These are phyloP conservation scores for Drosophila athabasca DNA, from an alignment of 1,140 invertebrate genomes.

Conservation along the genomic window DNA sequence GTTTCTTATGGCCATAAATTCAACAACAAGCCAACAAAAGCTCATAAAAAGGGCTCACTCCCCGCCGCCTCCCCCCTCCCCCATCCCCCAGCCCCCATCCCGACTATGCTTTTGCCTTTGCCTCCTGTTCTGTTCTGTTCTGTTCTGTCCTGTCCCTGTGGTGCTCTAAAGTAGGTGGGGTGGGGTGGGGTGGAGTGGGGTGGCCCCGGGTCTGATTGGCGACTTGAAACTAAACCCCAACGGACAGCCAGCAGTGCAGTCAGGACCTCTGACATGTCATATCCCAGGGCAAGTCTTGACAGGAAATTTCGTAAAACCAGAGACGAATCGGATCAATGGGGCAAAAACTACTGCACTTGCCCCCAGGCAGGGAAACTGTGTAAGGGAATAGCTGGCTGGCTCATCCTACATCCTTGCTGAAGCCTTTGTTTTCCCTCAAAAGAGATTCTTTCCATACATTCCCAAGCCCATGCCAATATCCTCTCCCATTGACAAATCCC, in stretches of 20 bases:
- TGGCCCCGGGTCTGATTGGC: constrained; percentile 33
- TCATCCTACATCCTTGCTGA: too few relatives aligned
- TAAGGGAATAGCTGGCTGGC: too few relatives aligned
- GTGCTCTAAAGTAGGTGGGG: constrained; percentile 4
- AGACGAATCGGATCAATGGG: constrained; percentile 26
- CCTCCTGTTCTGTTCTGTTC: too few relatives aligned
- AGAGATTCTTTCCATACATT: neutral
- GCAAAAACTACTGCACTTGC: too few relatives aligned
- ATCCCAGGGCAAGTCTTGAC: constrained; percentile 30
- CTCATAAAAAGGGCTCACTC: constrained; percentile 76
- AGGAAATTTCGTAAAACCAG: constrained; percentile 42
- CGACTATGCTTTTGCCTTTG: too few relatives aligned
- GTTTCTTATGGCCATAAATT: constrained; percentile 81
- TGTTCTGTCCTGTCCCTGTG: neutral
- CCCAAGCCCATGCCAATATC: too few relatives aligned
- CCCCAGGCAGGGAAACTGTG: too few relatives aligned
- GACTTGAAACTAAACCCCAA: constrained; percentile 62
- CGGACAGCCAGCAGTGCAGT: constrained; percentile 56
- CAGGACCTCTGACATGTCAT: constrained; percentile 75
- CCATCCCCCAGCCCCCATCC: too few relatives aligned
- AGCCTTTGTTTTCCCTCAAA: too few relatives aligned
- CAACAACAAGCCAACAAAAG: constrained; percentile 81
- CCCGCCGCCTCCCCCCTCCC: neutral
- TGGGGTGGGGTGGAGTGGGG: constrained; percentile 6
- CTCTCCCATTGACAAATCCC: constrained; percentile 14